phyloP scores from a whole-genome alignment of 2,113 vertebrate species.

The Pterocles orientalis region DNA sequence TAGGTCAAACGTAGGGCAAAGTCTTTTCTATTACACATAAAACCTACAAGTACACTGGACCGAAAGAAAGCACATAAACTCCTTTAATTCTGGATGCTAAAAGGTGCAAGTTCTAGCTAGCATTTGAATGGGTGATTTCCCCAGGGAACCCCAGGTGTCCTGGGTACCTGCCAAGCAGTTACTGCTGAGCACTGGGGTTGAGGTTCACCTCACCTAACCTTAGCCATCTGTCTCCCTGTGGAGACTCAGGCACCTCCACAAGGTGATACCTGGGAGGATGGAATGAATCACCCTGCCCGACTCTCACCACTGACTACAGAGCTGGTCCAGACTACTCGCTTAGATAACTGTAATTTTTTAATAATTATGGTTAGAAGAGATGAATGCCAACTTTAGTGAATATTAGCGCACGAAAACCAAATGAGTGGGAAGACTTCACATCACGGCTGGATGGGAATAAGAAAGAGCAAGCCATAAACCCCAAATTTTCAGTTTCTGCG shows the following conservation, averaged over 20 bases:
- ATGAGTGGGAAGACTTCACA: constrained; percentile 30
- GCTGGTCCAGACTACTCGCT: not conserved
- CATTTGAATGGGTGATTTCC: constrained; percentile 46
- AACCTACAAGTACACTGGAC: constrained; percentile 1
- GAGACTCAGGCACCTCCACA: constrained; percentile 24
- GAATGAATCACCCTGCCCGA: constrained; percentile 42
- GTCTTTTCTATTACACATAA: not conserved
- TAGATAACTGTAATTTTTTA: constrained; percentile 39
- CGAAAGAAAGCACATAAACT: not conserved
- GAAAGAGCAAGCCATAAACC: constrained; percentile 2
- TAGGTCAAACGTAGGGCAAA: constrained; percentile 66
- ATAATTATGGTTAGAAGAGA: not conserved
- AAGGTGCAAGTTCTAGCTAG: constrained; percentile 51
- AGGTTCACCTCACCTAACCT: constrained; percentile 63
- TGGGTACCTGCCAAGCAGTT: constrained; percentile 28
- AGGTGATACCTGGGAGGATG: constrained; percentile 43
- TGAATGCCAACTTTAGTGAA: constrained; percentile 1
- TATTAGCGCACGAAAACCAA: not conserved
- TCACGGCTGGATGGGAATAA: not conserved
- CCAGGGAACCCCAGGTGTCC: constrained; percentile 69
- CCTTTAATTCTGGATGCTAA: constrained; percentile 55
- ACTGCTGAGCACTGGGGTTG: constrained; percentile 41
- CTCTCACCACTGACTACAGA: constrained; percentile 49
- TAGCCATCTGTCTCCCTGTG: constrained; percentile 55
- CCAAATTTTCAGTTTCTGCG: not conserved